Evolutionary conservation across 2,113 vertebrate genomes (phyloP), one percentile per base, ranked within the genome.

Genomic region (Amia ocellicauda): DNA sequence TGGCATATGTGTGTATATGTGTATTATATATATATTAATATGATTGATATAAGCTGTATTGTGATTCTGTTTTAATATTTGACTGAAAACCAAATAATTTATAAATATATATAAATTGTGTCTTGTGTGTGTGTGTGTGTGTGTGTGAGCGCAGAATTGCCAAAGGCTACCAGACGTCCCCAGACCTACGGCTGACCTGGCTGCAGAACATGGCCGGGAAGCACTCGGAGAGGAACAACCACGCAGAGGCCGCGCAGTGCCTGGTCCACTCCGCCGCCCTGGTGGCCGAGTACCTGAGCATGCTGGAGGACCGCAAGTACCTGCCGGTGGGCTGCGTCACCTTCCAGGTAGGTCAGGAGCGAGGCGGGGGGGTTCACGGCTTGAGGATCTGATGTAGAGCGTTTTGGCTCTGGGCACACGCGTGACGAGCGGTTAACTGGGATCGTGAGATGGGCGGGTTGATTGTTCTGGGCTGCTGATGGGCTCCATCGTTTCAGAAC

Each of bases 161-260:
- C 3, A 99, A 99, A 67, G 97, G 97, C 56, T 99, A 99, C 78
- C 97, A 99, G 90, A 98, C 96, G 0, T 99, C 97, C 17, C 97
- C 97, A 0, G 97, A 99, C 72, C 80, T 99, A 67, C 86, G 97
- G 0, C 70, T 99, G 64, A 99, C 97, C 0, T 99, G 97, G 97
- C 79, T 99, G 63, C 97, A 99, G 84, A 99, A 99, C 88, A 99
- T 99, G 97, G 97, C 97, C 1, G 96, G 97, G 40, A 98, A 98
- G 52, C 97, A 99, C 74, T 95, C 96, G 0, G 97, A 98, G 75
- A 92, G 94, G 66, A 96, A 91, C 82, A 99, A 98, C 65, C 95
- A 98, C 0, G 97, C 97, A 0, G 97, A 99, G 72, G 95, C 96
- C 0, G 97, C 96, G 0, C 97, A 99, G 84, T 99, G 97, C 83